phyloP scores from a whole-genome alignment of 2,113 vertebrate genomes.

The Macheiramphus alcinus region DNA sequence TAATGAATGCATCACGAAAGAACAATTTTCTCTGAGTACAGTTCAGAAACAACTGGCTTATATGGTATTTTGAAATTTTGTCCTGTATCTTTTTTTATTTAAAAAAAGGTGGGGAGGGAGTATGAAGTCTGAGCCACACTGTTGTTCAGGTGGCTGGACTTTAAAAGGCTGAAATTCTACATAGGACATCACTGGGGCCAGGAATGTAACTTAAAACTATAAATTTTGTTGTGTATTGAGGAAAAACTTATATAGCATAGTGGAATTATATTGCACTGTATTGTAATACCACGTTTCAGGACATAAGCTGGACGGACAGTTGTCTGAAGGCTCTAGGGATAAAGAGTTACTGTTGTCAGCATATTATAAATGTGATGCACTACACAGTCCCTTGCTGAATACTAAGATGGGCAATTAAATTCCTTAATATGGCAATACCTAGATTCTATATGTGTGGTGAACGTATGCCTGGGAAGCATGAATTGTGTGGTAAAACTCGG shows the following conservation, averaged over 20 bases:
- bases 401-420: neutral
- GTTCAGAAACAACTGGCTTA: neutral
- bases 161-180: neutral
- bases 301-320: neutral
- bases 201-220: neutral
- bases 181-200: neutral
- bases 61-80: neutral
- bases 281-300: neutral
- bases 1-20: neutral
- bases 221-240: neutral
- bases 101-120: neutral
- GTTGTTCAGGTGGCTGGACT: neutral
- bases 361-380: neutral
- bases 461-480: rapidly evolving
- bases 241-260: neutral
- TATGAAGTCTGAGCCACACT: neutral
- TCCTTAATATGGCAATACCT: neutral
- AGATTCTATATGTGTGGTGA: neutral
- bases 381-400: neutral
- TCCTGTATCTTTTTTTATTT: neutral
- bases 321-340: neutral
- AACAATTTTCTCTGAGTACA: neutral
- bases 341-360: neutral
- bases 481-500: neutral
- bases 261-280: neutral